Base-by-base conservation (phyloP, 2,888 invertebrate species). In the Drosophila sordidula region DNA sequence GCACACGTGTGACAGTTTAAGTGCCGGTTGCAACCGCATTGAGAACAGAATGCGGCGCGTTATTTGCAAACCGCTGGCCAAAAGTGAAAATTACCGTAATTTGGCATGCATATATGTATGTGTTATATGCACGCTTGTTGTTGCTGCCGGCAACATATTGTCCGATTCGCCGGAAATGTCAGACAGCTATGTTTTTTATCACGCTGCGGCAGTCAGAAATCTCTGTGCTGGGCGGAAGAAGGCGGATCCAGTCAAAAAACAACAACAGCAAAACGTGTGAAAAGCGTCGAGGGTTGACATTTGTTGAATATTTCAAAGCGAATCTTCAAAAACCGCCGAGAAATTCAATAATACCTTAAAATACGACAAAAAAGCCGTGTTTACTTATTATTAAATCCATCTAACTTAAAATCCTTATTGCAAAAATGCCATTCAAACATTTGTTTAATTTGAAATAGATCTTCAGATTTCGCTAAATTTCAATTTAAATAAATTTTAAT, bases 1-100 rank as follows among this genome's bases (percentile, higher is more conserved):
- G 70, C 65, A 67, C 87, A 89, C 82, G 84, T 88, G 88, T 88
- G 90, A 84, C 88, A 86, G 74, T 80, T 90, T 88, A 89, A 89
- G 85, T 89, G 87, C 75, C 67, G 74, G 87, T 85, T 88, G 77
- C 67, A 63, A 72, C 68, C 79, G 46, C 78, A 67, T 55, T 56
- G 66, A 32, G 50, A 56, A 59, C 61, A 56, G 58, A 47, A 61
- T 67, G 76, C 56, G 70, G 68, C 68, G 52, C 73, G 78, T 78
- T 80, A 83, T 86, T 83, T 69, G 87, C 82, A 79, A 83, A 77
- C 81, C 75, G 69, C 72, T 52, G 75, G 84, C 66, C 75, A 79
- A 75, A 72, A 67, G 57, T 65, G 74, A 67, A 86, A 87, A 88
- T 86, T 70, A 88, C 76, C 69, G 80, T 87, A 81, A 87, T 86